Base-by-base conservation (phyloP, 2,797 vertebrate genomes). In the Menidia menidia region DNA sequence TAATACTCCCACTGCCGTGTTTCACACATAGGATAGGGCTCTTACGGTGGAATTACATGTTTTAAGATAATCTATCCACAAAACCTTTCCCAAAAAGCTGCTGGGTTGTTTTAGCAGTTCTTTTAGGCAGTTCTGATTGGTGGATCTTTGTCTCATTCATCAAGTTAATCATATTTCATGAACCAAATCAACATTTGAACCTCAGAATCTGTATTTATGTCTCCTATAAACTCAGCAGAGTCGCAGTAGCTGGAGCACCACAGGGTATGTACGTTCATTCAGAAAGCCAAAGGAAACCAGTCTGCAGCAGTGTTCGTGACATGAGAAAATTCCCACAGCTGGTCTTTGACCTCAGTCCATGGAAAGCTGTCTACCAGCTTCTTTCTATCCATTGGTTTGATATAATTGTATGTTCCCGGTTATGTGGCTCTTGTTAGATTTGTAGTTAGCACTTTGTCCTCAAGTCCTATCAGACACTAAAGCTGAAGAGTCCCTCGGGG, bases 351-450 rank as follows among this genome's bases (percentile, higher is more conserved):
- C 66, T 65, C 47, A 60, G 53, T 73, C 70, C 71, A 70, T 47
- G 18, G 53, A 78, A 70, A 74, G 73, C 67, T 56, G 31, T 60
- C 68, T 75, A 71, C 52, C 55, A 61, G 55, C 73, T 79, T 48
- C 55, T 55, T 61, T 83, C 77, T 75, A 58, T 79, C 72, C 73
- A 50, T 44, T 65, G 71, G 74, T 59, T 86, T 45, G 66, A 70
- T 54, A 84, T 89, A 92, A 93, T 91, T 92, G 81, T 19, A 91
- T 1, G 74, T 73, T 91, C 50, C 9, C 32, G 64, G 62, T 77
- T 71, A 64, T 70, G 77, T 70, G 78, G 83, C 83, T 88, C 77
- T 85, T 65, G 78, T 67, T 78, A 81, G 68, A 91, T 92, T 90
- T 91, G 82, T 84, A 88, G 64, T 87, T 87, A 68, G 84, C 80